These are phyloP conservation scores for Melinopterus prodromus DNA, from an alignment of 2,888 invertebrate species.

Conservation along the genomic window DNA sequence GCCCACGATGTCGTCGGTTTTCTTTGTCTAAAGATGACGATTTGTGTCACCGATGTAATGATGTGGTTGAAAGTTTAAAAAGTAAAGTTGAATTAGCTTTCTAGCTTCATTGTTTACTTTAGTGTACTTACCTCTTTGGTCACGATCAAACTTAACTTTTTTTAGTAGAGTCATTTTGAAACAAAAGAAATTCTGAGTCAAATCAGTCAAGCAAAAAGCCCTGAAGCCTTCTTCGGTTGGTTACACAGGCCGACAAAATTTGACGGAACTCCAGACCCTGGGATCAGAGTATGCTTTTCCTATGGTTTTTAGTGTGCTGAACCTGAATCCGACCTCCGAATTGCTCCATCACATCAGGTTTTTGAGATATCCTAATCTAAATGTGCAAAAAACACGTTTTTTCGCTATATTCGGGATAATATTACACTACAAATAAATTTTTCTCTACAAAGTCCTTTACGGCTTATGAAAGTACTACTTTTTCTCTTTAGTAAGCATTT, in stretches of 20 bases:
- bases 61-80: slow-evolving; percentile 46
- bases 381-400: not conserved
- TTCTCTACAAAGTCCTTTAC: not conserved
- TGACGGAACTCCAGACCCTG: not conserved
- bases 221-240: too few relatives aligned
- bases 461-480: not conserved
- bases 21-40: slow-evolving; percentile 63
- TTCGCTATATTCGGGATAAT: not conserved
- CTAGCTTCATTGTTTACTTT: slow-evolving; percentile 32
- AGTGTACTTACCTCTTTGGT: slow-evolving; percentile 13
- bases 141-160: too few relatives aligned
- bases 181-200: too few relatives aligned
- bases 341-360: not conserved
- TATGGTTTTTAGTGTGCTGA: not conserved
- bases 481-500: not conserved
- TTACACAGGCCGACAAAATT: too few relatives aligned
- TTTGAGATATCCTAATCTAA: not conserved
- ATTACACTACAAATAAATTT: not conserved
- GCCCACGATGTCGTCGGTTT: slow-evolving; percentile 71
- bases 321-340: not conserved
- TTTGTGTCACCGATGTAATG: slow-evolving; percentile 64
- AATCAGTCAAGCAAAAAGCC: too few relatives aligned
- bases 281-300: not conserved
- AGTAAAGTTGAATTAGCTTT: slow-evolving; percentile 34
- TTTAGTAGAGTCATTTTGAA: too few relatives aligned